These are phyloP conservation scores for Callyntrura guangdongensis DNA, from an alignment of 2,888 invertebrate genomes.

Conservation along the genomic window DNA sequence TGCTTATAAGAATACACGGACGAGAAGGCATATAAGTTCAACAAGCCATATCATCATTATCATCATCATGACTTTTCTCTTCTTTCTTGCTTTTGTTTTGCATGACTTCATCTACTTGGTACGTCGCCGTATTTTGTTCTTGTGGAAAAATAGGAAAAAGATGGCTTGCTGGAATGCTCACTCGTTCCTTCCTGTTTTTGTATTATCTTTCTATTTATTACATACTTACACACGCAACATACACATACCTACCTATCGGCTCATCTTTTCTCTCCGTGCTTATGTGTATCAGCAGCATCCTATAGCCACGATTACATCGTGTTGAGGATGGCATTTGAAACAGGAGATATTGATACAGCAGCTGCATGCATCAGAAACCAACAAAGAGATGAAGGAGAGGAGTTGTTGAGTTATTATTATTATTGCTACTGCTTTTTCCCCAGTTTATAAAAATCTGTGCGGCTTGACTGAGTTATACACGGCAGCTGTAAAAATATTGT, in stretches of 20 bases:
- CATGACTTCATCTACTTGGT: conserved; percentile 80
- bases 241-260: not conserved
- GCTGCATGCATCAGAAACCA: not conserved
- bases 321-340: not conserved
- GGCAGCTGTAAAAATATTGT: too few species aligned
- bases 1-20: not conserved
- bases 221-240: not conserved
- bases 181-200: conserved; percentile 32
- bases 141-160: conserved; percentile 51
- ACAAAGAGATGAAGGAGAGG: not conserved
- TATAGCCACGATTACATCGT: conserved; percentile 22
- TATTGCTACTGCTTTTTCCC: not conserved
- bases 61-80: conserved; percentile 77
- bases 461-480: not conserved
- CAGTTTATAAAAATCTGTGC: not conserved
- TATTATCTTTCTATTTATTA: conserved; percentile 54
- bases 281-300: conserved; percentile 18
- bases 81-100: conserved; percentile 77
- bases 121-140: conserved; percentile 58
- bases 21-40: conserved; percentile 44
- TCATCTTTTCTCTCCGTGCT: conserved; percentile 36
- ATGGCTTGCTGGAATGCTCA: conserved; percentile 17
- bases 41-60: conserved; percentile 79
- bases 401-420: conserved; percentile 14
- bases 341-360: not conserved